These are phyloP conservation scores for Xiphydria camelus DNA, from an alignment of 2,888 invertebrate genomes.

Conservation along the genomic window DNA sequence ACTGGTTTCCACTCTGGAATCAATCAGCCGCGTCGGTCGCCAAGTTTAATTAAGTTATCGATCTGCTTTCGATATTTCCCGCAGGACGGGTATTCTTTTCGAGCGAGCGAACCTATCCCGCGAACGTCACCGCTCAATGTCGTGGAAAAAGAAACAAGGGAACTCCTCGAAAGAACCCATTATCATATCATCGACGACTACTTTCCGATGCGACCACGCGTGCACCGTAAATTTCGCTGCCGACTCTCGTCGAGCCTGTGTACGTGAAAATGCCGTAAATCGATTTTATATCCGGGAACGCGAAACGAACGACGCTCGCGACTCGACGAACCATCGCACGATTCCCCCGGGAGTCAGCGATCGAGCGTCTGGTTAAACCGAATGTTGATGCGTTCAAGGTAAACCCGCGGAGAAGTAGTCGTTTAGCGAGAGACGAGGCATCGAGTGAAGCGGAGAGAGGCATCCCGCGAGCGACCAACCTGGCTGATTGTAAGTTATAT, in stretches of 20 bases:
- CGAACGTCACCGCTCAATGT: not conserved
- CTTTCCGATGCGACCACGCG: too few species aligned
- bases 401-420: constrained; percentile 30
- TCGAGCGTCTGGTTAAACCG: constrained; percentile 15
- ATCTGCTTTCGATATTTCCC: constrained; percentile 49
- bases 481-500: constrained; percentile 58
- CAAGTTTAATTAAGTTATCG: constrained; percentile 52
- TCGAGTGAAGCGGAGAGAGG: too few species aligned
- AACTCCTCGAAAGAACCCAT: too few species aligned
- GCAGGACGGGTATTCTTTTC: constrained; percentile 22
- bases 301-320: too few species aligned
- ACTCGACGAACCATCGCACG: too few species aligned
- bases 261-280: not conserved
- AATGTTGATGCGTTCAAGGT: constrained; percentile 37
- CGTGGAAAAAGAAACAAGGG: not conserved
- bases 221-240: too few species aligned
- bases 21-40: constrained; percentile 12
- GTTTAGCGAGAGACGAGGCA: constrained; percentile 21
- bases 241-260: too few species aligned
- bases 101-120: too few species aligned
- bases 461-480: constrained; percentile 34
- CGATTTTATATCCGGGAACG: not conserved
- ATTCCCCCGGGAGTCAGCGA: too few species aligned
- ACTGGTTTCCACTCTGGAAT: too few species aligned
- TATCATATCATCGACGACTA: too few species aligned